A percentile compares a stretch with the other conserved stretches of the same genome.
Conservation (phyloP, 2,888 invertebrate species). For the Folsomia candida region DNA sequence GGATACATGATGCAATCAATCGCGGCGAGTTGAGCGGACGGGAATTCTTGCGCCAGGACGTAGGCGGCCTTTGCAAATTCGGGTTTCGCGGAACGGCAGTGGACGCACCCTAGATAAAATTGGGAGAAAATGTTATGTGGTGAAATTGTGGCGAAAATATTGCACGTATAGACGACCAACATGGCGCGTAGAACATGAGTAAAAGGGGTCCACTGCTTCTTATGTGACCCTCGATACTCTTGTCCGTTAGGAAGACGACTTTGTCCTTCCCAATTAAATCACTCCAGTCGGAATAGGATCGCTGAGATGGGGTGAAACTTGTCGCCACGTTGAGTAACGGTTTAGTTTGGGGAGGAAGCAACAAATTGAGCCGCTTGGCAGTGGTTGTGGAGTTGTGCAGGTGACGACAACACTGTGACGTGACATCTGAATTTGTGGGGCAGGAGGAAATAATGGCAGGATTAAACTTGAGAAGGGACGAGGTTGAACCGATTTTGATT, state of each 20-base stretch:
- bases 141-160: neutral
- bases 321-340: no score
- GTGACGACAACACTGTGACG: no score
- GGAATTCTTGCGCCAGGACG: conserved; percentile 56
- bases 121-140: neutral
- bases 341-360: no score
- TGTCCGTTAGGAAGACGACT: conserved; percentile 58
- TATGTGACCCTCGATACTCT: conserved; percentile 63
- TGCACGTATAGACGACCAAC: conserved; percentile 55
- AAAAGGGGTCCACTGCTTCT: conserved; percentile 62
- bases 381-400: no score
- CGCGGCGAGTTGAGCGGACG: conserved; percentile 58
- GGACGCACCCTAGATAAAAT: neutral
- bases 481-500: no score
- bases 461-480: no score
- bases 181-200: conserved; percentile 75
- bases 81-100: conserved; percentile 53
- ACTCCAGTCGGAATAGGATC: conserved; percentile 2
- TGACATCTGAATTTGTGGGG: no score
- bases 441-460: no score
- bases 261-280: conserved; percentile 9
- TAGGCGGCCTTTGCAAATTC: conserved; percentile 63
- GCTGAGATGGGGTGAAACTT: no score
- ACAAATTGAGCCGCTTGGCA: no score
- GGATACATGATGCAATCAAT: conserved; percentile 57